phyloP scores from a whole-genome alignment of 1,140 invertebrate species.

The Drosophila truncata region DNA sequence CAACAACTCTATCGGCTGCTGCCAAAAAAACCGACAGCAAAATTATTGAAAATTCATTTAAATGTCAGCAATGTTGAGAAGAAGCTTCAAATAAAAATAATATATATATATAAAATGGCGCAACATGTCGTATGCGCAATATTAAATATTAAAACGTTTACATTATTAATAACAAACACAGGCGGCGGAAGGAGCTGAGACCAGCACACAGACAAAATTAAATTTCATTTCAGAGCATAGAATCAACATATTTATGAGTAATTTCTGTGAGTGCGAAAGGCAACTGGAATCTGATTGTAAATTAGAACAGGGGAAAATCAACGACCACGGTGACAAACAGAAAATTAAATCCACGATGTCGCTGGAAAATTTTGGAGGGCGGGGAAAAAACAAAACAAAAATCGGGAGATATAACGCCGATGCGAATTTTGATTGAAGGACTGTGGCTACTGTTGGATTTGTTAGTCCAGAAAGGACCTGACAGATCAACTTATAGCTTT shows the following conservation, averaged over 20 bases:
- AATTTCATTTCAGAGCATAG: constrained; percentile 22
- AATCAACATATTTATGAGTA: constrained; percentile 52
- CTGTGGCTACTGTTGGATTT: background rate
- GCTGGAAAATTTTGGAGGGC: background rate
- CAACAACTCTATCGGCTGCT: constrained; percentile 59
- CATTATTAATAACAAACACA: constrained; percentile 71
- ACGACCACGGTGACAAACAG: background rate
- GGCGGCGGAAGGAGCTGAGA: constrained; percentile 11
- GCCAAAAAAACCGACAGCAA: constrained; percentile 28
- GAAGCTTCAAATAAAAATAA: constrained; percentile 19
- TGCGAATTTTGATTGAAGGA: constrained; percentile 4
- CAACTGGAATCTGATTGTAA: constrained; percentile 28
- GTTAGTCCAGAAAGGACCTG: background rate
- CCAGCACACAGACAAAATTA: constrained; percentile 19
- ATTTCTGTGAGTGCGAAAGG: constrained; percentile 19
- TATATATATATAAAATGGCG: constrained; percentile 30
- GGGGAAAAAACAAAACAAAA: background rate
- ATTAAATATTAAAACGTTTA: constrained; percentile 79
- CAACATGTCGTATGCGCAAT: constrained; percentile 80
- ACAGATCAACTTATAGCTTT: background rate
- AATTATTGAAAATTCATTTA: constrained; percentile 82
- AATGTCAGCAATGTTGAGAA: constrained; percentile 61
- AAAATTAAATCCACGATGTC: constrained; percentile 24
- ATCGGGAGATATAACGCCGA: background rate
- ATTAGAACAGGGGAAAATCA: constrained; percentile 19